A percentile compares a stretch with the other conserved stretches of the same genome.
These are phyloP conservation scores for Gymnocypris eckloni DNA, from an alignment of 2,797 vertebrate genomes.

Conservation along the genomic window DNA sequence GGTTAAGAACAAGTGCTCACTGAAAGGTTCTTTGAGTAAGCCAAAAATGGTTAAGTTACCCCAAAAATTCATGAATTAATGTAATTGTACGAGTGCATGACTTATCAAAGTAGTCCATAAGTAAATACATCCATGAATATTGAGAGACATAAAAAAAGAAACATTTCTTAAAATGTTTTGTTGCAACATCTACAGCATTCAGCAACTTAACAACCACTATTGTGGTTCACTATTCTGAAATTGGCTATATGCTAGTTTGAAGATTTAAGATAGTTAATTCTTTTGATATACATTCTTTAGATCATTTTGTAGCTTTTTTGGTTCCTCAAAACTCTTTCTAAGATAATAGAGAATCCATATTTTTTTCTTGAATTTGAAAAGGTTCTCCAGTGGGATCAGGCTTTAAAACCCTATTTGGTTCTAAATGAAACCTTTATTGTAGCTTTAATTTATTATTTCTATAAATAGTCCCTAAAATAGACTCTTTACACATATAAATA, in stretches of 20 bases:
- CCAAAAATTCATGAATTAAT: not conserved
- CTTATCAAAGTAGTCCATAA: not conserved
- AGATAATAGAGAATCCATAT: not conserved
- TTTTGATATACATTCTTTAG: not conserved
- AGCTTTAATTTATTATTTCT: not conserved
- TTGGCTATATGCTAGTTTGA: not conserved
- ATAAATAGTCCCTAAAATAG: not conserved
- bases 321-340: not conserved
- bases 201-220: not conserved
- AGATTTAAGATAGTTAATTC: not conserved
- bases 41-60: not conserved
- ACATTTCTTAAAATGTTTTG: not conserved
- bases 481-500: not conserved
- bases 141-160: not conserved
- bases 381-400: not conserved
- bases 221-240: not conserved
- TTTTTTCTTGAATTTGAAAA: not conserved
- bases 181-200: not conserved
- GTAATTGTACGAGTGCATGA: not conserved
- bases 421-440: not conserved
- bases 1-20: too few relatives aligned
- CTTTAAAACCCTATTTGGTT: not conserved
- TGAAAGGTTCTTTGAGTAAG: too few relatives aligned
- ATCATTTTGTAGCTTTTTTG: not conserved
- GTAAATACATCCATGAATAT: not conserved